These are phyloP conservation scores for Mareca penelope DNA, from an alignment of 2,797 vertebrate species.

Conservation along the genomic window DNA sequence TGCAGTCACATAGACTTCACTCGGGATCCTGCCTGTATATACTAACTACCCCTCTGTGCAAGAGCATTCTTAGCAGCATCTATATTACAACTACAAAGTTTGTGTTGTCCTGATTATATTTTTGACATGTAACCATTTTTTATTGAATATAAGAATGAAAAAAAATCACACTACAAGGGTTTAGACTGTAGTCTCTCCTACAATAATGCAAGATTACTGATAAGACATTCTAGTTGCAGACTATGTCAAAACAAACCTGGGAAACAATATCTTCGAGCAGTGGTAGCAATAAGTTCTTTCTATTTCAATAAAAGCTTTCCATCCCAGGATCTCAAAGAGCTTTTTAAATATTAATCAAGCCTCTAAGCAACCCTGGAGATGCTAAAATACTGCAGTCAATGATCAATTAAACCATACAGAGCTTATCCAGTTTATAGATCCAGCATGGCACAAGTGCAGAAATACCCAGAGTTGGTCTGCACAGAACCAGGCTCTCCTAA, in stretches of 20 bases:
- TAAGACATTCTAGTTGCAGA: slow-evolving; percentile 5
- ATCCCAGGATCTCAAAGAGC: slow-evolving; percentile 38
- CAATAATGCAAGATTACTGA: not conserved
- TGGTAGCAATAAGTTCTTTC: slow-evolving; percentile 30
- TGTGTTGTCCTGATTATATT: slow-evolving; percentile 17
- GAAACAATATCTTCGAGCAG: slow-evolving; percentile 35
- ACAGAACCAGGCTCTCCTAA: not conserved
- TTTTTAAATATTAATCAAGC: slow-evolving; percentile 66
- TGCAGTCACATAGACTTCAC: not conserved
- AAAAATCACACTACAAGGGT: not conserved
- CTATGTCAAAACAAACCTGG: slow-evolving; percentile 34
- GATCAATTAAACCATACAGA: slow-evolving; percentile 59
- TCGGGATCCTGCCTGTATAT: not conserved
- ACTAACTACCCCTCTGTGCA: not conserved
- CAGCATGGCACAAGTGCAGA: not conserved
- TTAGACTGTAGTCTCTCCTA: not conserved
- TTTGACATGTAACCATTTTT: slow-evolving; percentile 25
- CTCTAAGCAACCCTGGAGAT: slow-evolving; percentile 51
- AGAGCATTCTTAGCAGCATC: not conserved
- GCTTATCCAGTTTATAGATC: slow-evolving; percentile 38
- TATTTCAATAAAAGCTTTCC: slow-evolving; percentile 61
- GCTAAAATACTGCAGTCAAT: slow-evolving; percentile 51
- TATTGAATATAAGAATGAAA: slow-evolving; percentile 16
- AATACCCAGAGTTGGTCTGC: not conserved
- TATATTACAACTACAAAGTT: not conserved